Evolutionary conservation across 2,113 vertebrate species (phyloP), one percentile per base, ranked within the genome.

Genomic region (Eira barbara): DNA sequence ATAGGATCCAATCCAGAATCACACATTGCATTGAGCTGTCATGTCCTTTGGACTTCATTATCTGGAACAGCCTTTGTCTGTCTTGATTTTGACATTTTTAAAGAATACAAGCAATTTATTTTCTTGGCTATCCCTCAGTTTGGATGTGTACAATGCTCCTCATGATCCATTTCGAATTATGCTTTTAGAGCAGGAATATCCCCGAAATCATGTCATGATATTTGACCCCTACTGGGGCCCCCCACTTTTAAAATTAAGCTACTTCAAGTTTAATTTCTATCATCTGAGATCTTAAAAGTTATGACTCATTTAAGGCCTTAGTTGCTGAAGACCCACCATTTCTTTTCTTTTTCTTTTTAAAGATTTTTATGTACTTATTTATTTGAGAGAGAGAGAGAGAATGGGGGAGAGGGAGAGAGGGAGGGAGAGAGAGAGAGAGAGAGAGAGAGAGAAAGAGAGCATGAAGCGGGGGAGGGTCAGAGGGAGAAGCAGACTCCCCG

Each of bases 21-120:
- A 85, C 15, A 91, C 39, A 92, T 11, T 88, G 29, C 57, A 93
- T 67, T 84, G 74, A 88, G 52, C 17, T 69, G 25, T 92, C 87
- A 89, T 13, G 8, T 78, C 23, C 27, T 93, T 96, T 89, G 82
- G n/a, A 85, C 3, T 49, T 95, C 71, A 93, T 83, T 87, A 42
- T 86, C n/a, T 84, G 14, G 34, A 96, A 90, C 3, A 91, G 21
- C 52, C 12, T 79, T 52, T 90, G 76, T 65, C 65, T 84, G 76
- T 81, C 42, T 74, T 92, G 45, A 61, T 65, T 80, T 92, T 78
- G 39, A 95, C 45, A 71, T 88, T 78, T 97, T 74, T 73, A 57
- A 95, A 92, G 69, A 95, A 3, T 45, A 87, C 14, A 31, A 25
- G 8, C 18, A 92, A 74, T 57, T 92, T 92, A 97, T 94, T 89